Conservation (phyloP, 2,888 invertebrate genomes). For the Acanthacorydalis orientalis region DNA sequence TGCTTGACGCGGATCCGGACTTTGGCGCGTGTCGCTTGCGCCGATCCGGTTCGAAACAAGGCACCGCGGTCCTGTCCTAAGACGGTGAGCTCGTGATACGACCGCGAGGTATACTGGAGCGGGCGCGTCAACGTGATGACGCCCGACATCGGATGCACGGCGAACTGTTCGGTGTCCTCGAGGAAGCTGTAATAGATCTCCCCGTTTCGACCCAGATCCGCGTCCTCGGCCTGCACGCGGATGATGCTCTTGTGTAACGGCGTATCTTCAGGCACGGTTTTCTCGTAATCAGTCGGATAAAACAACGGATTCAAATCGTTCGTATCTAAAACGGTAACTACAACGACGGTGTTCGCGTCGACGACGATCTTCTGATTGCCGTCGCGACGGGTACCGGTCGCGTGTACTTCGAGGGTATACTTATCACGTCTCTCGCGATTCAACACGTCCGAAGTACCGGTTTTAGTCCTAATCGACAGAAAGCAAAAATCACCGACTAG, state of each 20-base stretch:
- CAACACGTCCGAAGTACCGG: slow-evolving; percentile 71
- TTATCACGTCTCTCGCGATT: slow-evolving; percentile 83
- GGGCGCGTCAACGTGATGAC: slow-evolving; percentile 68
- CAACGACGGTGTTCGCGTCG: slow-evolving; percentile 55
- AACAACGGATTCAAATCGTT: slow-evolving; percentile 91
- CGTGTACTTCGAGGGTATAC: slow-evolving; percentile 64
- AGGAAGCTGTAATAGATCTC: slow-evolving; percentile 92
- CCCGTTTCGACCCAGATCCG: slow-evolving; percentile 88
- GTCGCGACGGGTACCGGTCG: slow-evolving; percentile 41
- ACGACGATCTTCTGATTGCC: slow-evolving; percentile 38
- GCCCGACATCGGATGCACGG: slow-evolving; percentile 86
- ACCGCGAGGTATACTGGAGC: slow-evolving; percentile 50
- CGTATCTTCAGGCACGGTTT: slow-evolving; percentile 74
- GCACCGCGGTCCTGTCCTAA: slow-evolving; percentile 74
- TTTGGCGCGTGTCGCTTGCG: slow-evolving; percentile 49
- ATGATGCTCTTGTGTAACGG: slow-evolving; percentile 67
- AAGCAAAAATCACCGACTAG: slow-evolving; percentile 91
- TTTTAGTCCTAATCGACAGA: slow-evolving; percentile 72
- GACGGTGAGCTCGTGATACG: slow-evolving; percentile 59
- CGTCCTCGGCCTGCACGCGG: slow-evolving; percentile 70
- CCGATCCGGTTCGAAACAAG: slow-evolving; percentile 32
- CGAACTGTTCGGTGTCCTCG: slow-evolving; percentile 68
- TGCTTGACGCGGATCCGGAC: slow-evolving; percentile 61
- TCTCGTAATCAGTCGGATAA: slow-evolving; percentile 75
- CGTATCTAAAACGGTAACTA: slow-evolving; percentile 60